A percentile compares a stretch with the other conserved stretches of the same genome.
These are phyloP conservation scores for Prorops nasuta DNA, from an alignment of 1,140 invertebrate species.

Conservation along the genomic window DNA sequence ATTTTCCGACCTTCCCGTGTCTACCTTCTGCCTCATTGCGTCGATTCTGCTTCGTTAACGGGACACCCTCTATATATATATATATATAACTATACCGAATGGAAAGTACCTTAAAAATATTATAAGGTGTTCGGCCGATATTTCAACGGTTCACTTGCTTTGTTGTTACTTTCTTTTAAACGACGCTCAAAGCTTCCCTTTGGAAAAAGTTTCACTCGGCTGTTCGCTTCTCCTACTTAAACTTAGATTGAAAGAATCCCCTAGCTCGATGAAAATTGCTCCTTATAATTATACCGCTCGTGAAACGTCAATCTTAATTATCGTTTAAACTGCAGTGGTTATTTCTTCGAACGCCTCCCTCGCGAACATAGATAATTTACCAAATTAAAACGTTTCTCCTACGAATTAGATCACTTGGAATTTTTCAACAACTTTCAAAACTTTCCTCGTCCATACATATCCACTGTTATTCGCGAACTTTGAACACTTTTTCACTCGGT, in stretches of 20 bases:
- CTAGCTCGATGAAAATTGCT: no score
- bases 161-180: slow-evolving; percentile 23
- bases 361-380: no score
- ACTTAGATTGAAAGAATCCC: no score
- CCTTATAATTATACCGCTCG: slow-evolving; percentile 13
- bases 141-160: slow-evolving; percentile 15
- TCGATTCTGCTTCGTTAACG: slow-evolving; percentile 30
- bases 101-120: slow-evolving; percentile 30
- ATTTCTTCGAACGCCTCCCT: no score
- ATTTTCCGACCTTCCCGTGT: slow-evolving; percentile 22
- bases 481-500: no score
- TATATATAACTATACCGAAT: no score
- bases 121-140: slow-evolving; percentile 17
- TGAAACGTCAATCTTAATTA: slow-evolving; percentile 11
- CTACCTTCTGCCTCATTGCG: slow-evolving; percentile 18
- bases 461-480: no score
- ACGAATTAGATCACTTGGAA: no score
- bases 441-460: no score
- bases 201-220: neutral
- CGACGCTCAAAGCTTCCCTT: slow-evolving; percentile 10
- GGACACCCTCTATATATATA: slow-evolving; percentile 20
- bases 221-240: no score
- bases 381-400: no score
- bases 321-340: slow-evolving; percentile 10
- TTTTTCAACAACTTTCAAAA: no score